Percentiles rank a stretch among this genome's conserved stretches.
These are phyloP conservation scores for Allobates femoralis DNA, from an alignment of 2,797 vertebrate species.

Conservation along the genomic window DNA sequence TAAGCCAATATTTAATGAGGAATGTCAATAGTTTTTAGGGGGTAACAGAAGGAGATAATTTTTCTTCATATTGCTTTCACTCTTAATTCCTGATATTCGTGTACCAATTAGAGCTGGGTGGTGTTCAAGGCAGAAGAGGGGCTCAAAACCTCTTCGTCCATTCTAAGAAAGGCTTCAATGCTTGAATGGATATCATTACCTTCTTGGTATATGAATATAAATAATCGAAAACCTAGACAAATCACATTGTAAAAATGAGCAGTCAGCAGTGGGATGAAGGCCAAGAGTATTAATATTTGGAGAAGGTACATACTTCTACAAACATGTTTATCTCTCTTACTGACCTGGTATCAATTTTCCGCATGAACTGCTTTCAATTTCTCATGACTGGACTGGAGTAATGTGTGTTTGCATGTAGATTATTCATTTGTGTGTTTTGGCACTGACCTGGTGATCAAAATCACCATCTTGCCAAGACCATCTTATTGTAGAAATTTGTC, in stretches of 20 bases:
- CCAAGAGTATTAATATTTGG: conserved; percentile 31
- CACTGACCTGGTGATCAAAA: conserved; percentile 28
- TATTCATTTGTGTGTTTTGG: conserved; percentile 52
- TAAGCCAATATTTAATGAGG: too few species aligned
- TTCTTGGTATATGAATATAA: not conserved
- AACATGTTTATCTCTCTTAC: conserved; percentile 45
- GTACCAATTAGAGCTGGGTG: not conserved
- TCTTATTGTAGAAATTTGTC: not conserved
- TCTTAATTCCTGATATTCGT: not conserved
- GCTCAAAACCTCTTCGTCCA: not conserved
- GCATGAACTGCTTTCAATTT: conserved; percentile 41
- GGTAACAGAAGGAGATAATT: too few species aligned
- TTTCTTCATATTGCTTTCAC: not conserved
- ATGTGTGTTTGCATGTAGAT: conserved; percentile 38
- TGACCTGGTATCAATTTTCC: conserved; percentile 42
- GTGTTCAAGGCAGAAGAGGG: not conserved
- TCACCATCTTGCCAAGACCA: too few species aligned
- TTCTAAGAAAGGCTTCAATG: not conserved
- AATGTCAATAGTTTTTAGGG: too few species aligned
- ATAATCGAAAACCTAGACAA: not conserved
- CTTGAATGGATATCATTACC: not conserved
- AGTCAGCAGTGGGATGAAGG: conserved; percentile 29
- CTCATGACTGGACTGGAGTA: conserved; percentile 9
- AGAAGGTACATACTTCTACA: conserved; percentile 28
- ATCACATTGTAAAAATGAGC: not conserved